Conservation (phyloP, 2,888 invertebrate genomes). For the Itoplectis maculator region DNA sequence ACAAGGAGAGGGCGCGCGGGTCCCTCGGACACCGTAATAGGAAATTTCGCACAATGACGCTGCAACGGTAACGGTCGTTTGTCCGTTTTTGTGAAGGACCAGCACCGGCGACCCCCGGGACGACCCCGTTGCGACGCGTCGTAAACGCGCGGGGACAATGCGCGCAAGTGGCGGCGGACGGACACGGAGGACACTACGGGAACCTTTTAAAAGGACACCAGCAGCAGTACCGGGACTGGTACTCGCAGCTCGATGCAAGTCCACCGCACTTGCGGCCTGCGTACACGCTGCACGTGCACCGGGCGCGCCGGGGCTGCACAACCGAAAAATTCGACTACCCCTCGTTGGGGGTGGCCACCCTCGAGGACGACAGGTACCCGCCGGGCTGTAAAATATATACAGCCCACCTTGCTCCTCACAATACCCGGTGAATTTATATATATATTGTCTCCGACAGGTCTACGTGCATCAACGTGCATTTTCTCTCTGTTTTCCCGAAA, state of each 20-base stretch:
- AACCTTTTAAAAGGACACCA: conserved; percentile 59
- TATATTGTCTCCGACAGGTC: conserved; percentile 51
- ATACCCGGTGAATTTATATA: neutral
- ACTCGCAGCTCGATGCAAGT: conserved; percentile 57
- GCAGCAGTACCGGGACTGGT: conserved; percentile 64
- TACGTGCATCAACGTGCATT: neutral
- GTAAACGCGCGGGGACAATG: conserved; percentile 4
- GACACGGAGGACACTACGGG: too few relatives aligned
- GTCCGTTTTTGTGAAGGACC: conserved; percentile 59
- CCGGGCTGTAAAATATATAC: conserved; percentile 49
- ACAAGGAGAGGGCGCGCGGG: neutral
- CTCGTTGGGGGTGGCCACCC: conserved; percentile 37
- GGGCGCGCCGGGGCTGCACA: neutral
- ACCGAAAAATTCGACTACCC: too few relatives aligned
- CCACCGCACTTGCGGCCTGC: conserved; percentile 54
- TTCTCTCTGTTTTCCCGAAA: conserved; percentile 7
- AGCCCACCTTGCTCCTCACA: too few relatives aligned
- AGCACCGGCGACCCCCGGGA: conserved; percentile 5
- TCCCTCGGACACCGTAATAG: conserved; percentile 26
- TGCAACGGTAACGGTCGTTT: conserved; percentile 52
- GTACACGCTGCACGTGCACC: conserved; percentile 45
- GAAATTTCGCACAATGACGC: conserved; percentile 32
- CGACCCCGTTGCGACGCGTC: conserved; percentile 35
- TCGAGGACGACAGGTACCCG: conserved; percentile 65
- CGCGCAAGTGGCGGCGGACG: too few relatives aligned